These are phyloP conservation scores for Gambelia wislizenii DNA, from an alignment of 2,797 vertebrate genomes.

Conservation along the genomic window DNA sequence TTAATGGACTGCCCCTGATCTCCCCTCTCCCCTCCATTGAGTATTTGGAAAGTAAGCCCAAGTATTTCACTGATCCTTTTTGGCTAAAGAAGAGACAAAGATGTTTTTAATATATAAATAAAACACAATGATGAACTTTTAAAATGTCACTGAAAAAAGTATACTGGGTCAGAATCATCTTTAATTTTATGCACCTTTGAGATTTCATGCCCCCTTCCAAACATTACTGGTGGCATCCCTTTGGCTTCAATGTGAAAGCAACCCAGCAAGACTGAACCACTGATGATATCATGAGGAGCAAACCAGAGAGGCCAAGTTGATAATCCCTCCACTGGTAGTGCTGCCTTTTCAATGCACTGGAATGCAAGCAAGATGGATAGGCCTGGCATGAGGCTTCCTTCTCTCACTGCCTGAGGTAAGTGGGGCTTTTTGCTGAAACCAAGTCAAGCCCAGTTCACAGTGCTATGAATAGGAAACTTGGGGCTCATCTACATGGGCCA, in stretches of 20 bases:
- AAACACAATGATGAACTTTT: background rate
- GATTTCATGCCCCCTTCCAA: background rate
- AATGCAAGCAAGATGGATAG: background rate
- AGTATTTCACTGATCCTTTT: background rate
- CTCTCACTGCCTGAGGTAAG: background rate
- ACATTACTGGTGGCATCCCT: background rate
- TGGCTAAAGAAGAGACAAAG: background rate
- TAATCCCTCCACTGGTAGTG: background rate
- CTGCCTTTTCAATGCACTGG: background rate
- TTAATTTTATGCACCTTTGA: background rate
- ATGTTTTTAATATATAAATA: background rate
- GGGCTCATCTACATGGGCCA: too few species aligned
- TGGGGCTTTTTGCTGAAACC: background rate
- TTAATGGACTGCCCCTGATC: too few species aligned
- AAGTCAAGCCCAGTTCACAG: background rate
- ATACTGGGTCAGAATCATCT: background rate
- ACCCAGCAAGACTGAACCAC: background rate
- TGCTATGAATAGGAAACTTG: background rate
- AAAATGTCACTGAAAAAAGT: background rate
- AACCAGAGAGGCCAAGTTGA: background rate
- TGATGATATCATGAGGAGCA: background rate
- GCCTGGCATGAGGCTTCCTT: background rate
- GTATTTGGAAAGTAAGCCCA: too few species aligned
- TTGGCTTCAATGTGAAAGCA: background rate
- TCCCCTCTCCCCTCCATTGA: fast-evolving